Conservation (phyloP, 2,797 vertebrate genomes). For the Chromobotia macracanthus region DNA sequence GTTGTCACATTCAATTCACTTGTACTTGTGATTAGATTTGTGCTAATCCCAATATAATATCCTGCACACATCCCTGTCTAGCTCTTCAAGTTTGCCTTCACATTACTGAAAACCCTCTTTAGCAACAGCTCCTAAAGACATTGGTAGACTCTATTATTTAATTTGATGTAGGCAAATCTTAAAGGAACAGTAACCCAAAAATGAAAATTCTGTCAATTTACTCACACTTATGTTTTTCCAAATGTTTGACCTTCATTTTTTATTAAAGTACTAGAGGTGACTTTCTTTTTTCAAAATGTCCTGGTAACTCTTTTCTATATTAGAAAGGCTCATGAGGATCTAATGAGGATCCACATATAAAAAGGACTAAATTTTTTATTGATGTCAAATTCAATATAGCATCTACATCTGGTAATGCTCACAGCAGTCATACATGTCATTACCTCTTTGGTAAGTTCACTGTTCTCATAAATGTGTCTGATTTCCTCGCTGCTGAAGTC, state of each 20-base stretch:
- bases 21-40: neutral
- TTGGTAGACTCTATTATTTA: neutral
- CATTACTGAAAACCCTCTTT: neutral
- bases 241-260: neutral
- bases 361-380: neutral
- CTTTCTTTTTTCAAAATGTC: neutral
- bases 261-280: neutral
- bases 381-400: neutral
- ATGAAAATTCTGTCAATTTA: neutral
- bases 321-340: neutral
- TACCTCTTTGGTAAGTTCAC: constrained; percentile 84
- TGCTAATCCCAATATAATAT: neutral
- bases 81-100: neutral
- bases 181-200: neutral
- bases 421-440: neutral
- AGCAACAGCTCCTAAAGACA: neutral
- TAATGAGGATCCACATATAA: neutral
- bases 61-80: neutral
- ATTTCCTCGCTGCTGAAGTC: constrained; percentile 83
- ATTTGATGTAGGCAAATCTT: neutral
- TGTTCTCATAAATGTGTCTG: constrained; percentile 82
- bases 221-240: neutral
- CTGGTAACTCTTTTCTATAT: neutral
- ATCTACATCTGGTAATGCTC: neutral
- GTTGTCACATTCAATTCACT: neutral